Percentiles rank a stretch among this genome's conserved stretches.
Conservation (phyloP, 2,113 vertebrate genomes). For the Coracopsis vasa region DNA sequence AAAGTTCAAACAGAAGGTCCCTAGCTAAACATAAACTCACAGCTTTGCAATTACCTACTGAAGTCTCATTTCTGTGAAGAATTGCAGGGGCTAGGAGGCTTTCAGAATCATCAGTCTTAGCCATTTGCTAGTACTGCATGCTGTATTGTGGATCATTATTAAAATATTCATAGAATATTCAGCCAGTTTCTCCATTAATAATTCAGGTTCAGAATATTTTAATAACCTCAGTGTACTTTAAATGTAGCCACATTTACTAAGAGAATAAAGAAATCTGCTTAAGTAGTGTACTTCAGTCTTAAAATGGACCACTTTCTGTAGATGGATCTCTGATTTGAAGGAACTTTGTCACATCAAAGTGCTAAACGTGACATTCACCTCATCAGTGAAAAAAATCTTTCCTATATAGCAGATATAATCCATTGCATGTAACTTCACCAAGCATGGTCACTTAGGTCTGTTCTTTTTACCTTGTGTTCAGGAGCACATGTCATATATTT, state of each 20-base stretch:
- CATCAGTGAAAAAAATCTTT: neutral
- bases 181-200: conserved; percentile 41
- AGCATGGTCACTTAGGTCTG: neutral
- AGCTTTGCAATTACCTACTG: conserved; percentile 6
- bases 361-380: neutral
- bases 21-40: neutral
- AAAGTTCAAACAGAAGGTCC: conserved; percentile 40
- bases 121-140: neutral
- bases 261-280: neutral
- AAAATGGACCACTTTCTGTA: neutral
- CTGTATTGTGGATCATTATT: conserved; percentile 29
- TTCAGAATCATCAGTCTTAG: neutral
- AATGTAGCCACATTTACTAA: conserved; percentile 9
- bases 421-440: neutral
- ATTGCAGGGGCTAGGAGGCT: neutral
- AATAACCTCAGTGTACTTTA: neutral
- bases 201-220: conserved; percentile 39
- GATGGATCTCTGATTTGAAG: neutral
- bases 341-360: neutral
- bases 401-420: fast-evolving
- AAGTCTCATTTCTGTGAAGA: conserved; percentile 27
- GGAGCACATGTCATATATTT: neutral
- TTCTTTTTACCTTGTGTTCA: neutral
- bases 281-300: neutral
- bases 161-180: conserved; percentile 54